Base-by-base conservation (phyloP, 1,140 invertebrate species). In the Pseudomyrmex dendroicus region DNA sequence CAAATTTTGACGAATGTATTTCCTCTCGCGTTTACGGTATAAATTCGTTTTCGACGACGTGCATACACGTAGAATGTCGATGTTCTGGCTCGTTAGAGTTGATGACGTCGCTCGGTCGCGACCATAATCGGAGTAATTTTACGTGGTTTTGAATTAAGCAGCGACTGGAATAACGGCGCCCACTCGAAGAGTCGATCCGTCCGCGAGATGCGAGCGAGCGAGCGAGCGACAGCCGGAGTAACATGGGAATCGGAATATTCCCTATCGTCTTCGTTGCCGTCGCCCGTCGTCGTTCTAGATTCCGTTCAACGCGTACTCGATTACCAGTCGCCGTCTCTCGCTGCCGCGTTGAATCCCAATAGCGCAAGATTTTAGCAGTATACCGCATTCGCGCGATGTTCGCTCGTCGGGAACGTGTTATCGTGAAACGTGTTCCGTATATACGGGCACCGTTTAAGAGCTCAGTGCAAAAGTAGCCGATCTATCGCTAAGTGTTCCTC, bases 301-400 rank as follows among this genome's bases (percentile, higher is more conserved):
- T 88, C 86, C 61, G 68, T 77, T 82, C 83, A 44, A 57, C 72
- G 66, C 82, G 59, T 80, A 88, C 89, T 90, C 88, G 86, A 91
- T 91, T 92, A 91, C 88, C 35, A 89, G 80, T 52, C 46, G 61
- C 57, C 76, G 76, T 59, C 54, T 70, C 54, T 80, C 83, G 61
- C 48, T 70, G 73, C 87, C 86, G 82, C 72, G 78, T 86, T 86
- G 89, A 92, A 92, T 91, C 87, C 84, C 84, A 90, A 92, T 92
- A 83, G 84, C 73, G 56, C 48, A 70, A 89, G 86, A 90, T 91
- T 90, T 89, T 88, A 86, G 87, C 85, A 35, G 84, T 84, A 67
- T 46, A 74, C 67, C 87, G 84, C 86, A 89, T 87, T 90, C 90
- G 83, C 89, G 84, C 73, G 64, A 68, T 68, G 68, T 20, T 87